A percentile compares a stretch with the other conserved stretches of the same genome.
These are phyloP conservation scores for Apis mellifera DNA, from an alignment of 1,140 invertebrate genomes.

Conservation along the genomic window DNA sequence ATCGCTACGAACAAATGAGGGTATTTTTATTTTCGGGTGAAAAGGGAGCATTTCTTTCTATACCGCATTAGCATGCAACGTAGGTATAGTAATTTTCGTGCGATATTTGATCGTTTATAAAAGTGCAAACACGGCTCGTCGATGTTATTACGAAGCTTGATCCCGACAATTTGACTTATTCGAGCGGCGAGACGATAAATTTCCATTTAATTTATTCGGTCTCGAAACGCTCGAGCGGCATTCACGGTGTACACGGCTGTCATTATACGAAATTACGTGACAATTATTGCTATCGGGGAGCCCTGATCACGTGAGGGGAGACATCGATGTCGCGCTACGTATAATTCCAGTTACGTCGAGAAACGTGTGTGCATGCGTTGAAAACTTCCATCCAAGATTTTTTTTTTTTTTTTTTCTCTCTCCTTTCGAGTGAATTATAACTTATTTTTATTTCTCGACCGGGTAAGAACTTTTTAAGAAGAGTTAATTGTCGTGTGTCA, in stretches of 20 bases:
- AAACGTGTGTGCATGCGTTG: not conserved
- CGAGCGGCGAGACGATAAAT: slow-evolving; percentile 10
- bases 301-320: not conserved
- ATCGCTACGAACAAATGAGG: not conserved
- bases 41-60: not conserved
- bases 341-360: not conserved
- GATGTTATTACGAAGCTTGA: slow-evolving; percentile 12
- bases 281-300: slow-evolving; percentile 39
- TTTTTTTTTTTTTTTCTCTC: no score
- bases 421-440: not conserved
- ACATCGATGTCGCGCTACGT: not conserved
- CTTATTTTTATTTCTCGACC: no score
- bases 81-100: slow-evolving; percentile 20
- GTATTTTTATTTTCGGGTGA: not conserved
- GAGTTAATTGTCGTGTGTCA: slow-evolving; percentile 43
- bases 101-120: not conserved
- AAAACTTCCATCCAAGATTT: not conserved
- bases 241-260: not conserved
- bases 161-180: slow-evolving; percentile 12
- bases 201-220: slow-evolving; percentile 36
- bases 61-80: slow-evolving; percentile 13
- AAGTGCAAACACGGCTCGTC: slow-evolving; percentile 17
- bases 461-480: not conserved
- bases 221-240: not conserved
- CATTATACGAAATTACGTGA: slow-evolving; percentile 44